Percentiles rank a stretch among this genome's conserved stretches.
phyloP scores from a whole-genome alignment of 2,888 invertebrate genomes.

The Zygothrica quintamaculata region DNA sequence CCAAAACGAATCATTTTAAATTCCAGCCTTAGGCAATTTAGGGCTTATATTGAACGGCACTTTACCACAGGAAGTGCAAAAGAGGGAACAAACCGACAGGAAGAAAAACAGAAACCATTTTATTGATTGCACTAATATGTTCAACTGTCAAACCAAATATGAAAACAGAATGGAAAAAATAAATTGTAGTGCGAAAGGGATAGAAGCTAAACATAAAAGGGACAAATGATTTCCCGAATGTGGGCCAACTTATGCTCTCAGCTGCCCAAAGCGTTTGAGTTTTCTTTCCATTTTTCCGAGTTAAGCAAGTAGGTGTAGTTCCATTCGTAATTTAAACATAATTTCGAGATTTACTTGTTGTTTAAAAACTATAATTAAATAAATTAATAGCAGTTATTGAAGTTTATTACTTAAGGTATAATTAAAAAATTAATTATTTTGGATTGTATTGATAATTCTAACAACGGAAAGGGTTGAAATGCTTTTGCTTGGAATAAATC shows the following conservation, averaged over 20 bases:
- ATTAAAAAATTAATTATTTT: too few species aligned
- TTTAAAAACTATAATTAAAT: too few species aligned
- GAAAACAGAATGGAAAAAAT: slow-evolving; percentile 36
- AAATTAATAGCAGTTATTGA: too few species aligned
- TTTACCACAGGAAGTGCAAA: slow-evolving; percentile 8
- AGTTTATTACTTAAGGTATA: too few species aligned
- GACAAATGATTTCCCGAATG: background rate
- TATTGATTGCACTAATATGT: slow-evolving; percentile 69
- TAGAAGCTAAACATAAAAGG: background rate
- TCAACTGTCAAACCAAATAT: slow-evolving; percentile 65
- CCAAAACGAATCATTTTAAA: slow-evolving; percentile 8
- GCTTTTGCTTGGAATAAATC: too few species aligned
- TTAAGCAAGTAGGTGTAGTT: too few species aligned
- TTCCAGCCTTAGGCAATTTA: slow-evolving; percentile 17
- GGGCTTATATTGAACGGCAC: slow-evolving; percentile 43
- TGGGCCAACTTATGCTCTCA: slow-evolving; percentile 21
- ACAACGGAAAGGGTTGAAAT: too few species aligned
- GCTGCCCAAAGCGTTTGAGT: slow-evolving; percentile 21
- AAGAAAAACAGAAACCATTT: slow-evolving; percentile 51
- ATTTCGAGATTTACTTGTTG: too few species aligned
- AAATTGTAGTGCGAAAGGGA: slow-evolving; percentile 4
- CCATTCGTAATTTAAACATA: too few species aligned
- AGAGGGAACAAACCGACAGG: slow-evolving; percentile 8
- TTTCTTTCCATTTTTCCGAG: too few species aligned
- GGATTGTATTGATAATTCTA: too few species aligned